Base-by-base conservation (phyloP, 2,888 invertebrate genomes). In the Cephus rjabovi region DNA sequence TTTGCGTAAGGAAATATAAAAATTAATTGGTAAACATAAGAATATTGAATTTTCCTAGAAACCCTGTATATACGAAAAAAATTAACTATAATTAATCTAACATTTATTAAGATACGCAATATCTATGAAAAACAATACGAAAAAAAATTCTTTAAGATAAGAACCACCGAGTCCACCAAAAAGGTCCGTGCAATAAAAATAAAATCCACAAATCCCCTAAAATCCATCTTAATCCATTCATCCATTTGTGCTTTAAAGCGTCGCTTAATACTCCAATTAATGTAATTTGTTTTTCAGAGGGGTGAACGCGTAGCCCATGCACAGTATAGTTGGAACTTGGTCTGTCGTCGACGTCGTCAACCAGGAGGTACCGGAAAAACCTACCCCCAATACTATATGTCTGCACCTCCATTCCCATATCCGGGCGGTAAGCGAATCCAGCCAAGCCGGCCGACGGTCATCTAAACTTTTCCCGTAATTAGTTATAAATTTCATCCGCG, bases 401-500 rank as follows among this genome's bases (percentile, higher is more conserved):
- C 78, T 77, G 71, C 68, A 75, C 69, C 73, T 81, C 75, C 80
- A 77, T 74, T 80, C 82, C 81, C 80, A 84, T 86, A 79, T 77
- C 83, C 82, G 83, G 81, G 82, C 82, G 80, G 31, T 74, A 75
- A 78, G 70, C 76, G 23, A 23, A 56, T 23, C 56, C 23, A 23
- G 56, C 56, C 56, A 56, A 34, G 34, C 31, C 74, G 81, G 82
- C 84, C 86, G 85, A 85, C 85, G 87, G 89, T 89, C 87, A 87
- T 89, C 89, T 88, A 89, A 90, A 89, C 88, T 89, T 90, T 90
- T 87, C 85, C 85, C 86, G 86, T 89, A 90, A 90, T 90, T 90
- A 90, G 89, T 90, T 90, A 90, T 90, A 90, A 90, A 90, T 90
- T 90, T 90, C 85, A 87, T 89, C 88, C 84, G 85, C 86, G 86